A percentile compares a stretch with the other conserved stretches of the same genome.
These are phyloP conservation scores for Hyalella azteca DNA, from an alignment of 2,888 invertebrate species.

Conservation along the genomic window DNA sequence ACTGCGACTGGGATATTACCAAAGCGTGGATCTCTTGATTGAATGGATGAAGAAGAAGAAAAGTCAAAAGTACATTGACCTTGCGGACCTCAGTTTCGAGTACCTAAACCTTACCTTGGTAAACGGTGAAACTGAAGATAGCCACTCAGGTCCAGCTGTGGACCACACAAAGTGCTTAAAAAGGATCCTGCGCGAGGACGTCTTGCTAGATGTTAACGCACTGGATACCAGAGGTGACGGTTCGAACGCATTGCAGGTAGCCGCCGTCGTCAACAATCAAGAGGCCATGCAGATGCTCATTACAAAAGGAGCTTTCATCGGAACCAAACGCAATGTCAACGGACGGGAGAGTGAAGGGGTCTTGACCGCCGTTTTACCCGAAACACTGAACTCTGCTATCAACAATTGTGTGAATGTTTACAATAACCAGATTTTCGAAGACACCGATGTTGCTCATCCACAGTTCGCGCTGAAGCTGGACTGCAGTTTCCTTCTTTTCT, in stretches of 20 bases:
- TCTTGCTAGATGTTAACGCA: constrained; percentile 13
- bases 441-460: background rate
- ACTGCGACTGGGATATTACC: background rate
- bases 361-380: background rate
- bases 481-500: background rate
- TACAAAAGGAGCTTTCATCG: constrained; percentile 2
- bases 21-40: background rate
- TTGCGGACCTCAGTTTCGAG: background rate
- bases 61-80: background rate
- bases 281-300: constrained; percentile 10
- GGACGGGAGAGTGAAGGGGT: background rate
- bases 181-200: constrained; percentile 9
- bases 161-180: constrained; percentile 8
- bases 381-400: background rate
- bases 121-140: background rate
- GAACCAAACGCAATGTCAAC: background rate
- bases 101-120: background rate
- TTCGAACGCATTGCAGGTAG: background rate
- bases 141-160: background rate
- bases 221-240: background rate
- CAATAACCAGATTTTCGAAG: background rate
- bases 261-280: background rate
- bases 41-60: constrained; percentile 6
- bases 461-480: constrained; percentile 3
- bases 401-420: constrained; percentile 13